phyloP scores from a whole-genome alignment of 2,888 invertebrate species.

The Drosophila imparisetae region DNA sequence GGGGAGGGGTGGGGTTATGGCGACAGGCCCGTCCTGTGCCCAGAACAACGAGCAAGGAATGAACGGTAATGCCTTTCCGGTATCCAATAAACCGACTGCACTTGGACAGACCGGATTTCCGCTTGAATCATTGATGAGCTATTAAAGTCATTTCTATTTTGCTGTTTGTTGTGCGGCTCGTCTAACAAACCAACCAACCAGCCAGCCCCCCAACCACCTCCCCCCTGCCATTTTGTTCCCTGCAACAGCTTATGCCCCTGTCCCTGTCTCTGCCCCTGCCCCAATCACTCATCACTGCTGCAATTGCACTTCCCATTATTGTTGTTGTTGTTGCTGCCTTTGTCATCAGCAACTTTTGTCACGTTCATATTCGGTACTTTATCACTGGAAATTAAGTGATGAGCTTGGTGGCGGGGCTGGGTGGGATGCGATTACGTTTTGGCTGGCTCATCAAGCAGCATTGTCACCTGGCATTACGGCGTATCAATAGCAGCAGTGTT shows the following conservation, averaged over 20 bases:
- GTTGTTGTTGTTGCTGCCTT: conserved; percentile 17
- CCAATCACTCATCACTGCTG: conserved; percentile 19
- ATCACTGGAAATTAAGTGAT: conserved; percentile 20
- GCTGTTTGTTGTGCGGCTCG: conserved; percentile 68
- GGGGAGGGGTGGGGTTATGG: background rate
- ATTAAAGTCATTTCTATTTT: conserved; percentile 84
- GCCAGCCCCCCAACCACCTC: background rate
- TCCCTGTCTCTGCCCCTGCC: background rate
- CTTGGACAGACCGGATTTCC: conserved; percentile 84
- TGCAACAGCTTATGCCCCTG: background rate
- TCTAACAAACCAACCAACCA: conserved; percentile 20
- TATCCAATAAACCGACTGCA: conserved; percentile 83
- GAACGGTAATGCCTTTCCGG: conserved; percentile 80
- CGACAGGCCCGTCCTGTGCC: background rate
- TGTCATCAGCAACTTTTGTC: conserved; percentile 62
- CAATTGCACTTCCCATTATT: conserved; percentile 31
- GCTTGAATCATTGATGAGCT: conserved; percentile 85
- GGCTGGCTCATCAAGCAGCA: background rate
- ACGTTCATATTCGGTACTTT: conserved; percentile 57
- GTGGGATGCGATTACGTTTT: too few species aligned
- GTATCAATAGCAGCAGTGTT: background rate
- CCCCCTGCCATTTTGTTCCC: background rate
- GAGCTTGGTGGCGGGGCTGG: background rate
- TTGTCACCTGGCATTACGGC: background rate
- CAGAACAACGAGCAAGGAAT: conserved; percentile 10